These are phyloP conservation scores for Asobara japonica DNA, from an alignment of 1,140 invertebrate genomes.

Conservation along the genomic window DNA sequence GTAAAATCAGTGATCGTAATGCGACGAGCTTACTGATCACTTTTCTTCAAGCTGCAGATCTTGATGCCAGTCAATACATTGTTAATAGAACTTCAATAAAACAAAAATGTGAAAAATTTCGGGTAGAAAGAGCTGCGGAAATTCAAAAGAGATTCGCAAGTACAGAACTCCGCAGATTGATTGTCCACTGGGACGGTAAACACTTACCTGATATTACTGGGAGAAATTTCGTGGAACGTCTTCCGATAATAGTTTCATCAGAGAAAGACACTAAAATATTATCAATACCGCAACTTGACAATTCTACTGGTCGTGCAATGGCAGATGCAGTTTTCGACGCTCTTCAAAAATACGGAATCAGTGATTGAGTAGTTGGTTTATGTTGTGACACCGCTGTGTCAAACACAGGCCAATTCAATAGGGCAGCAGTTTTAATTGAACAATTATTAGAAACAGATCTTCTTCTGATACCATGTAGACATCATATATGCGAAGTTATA, in stretches of 20 bases:
- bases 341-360: constrained; percentile 27
- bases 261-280: constrained; percentile 23
- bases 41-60: constrained; percentile 28
- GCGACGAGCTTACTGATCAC: constrained; percentile 20
- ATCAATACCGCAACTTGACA: constrained; percentile 18
- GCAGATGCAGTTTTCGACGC: constrained; percentile 28
- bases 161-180: constrained; percentile 22
- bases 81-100: constrained; percentile 23
- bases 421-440: constrained; percentile 34
- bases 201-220: constrained; percentile 17
- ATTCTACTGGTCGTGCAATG: constrained; percentile 24
- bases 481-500: constrained; percentile 35
- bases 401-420: constrained; percentile 29
- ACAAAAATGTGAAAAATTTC: constrained; percentile 12
- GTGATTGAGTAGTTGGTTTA: constrained; percentile 21
- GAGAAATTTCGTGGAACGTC: constrained; percentile 8
- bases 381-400: constrained; percentile 35
- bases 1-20: constrained; percentile 13
- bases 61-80: constrained; percentile 26
- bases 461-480: constrained; percentile 32
- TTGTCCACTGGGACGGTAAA: constrained; percentile 35
- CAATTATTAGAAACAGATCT: constrained; percentile 26
- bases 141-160: constrained; percentile 1
- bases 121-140: constrained; percentile 11
- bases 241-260: constrained; percentile 26